These are phyloP conservation scores for Hybos culiciformis DNA, from an alignment of 2,888 invertebrate species.

Conservation along the genomic window DNA sequence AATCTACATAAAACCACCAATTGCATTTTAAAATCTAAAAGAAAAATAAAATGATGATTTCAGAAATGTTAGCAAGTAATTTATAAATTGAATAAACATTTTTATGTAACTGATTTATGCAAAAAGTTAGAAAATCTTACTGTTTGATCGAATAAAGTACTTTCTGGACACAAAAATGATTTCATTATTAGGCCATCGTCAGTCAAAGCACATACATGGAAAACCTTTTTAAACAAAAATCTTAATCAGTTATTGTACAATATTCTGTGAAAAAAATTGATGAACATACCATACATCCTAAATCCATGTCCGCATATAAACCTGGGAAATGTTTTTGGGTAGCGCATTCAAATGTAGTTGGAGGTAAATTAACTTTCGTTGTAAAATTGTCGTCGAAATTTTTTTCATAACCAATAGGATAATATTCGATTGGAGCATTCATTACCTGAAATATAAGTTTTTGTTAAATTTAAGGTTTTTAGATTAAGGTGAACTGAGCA, in stretches of 20 bases:
- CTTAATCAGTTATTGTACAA: not conserved
- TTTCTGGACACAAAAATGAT: constrained; percentile 82
- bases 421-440: constrained; percentile 82
- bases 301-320: constrained; percentile 71
- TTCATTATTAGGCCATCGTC: constrained; percentile 83
- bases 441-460: constrained; percentile 50
- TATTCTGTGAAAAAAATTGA: not conserved
- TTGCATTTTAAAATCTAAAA: constrained; percentile 82
- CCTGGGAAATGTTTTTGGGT: constrained; percentile 86
- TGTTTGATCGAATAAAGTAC: constrained; percentile 80
- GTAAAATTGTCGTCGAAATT: constrained; percentile 80
- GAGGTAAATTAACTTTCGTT: constrained; percentile 69
- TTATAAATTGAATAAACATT: no score
- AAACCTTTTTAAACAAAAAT: constrained; percentile 48
- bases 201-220: constrained; percentile 80
- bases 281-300: constrained; percentile 76
- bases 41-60: no score
- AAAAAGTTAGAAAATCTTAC: no score
- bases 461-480: not conserved
- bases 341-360: constrained; percentile 71
- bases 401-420: constrained; percentile 77
- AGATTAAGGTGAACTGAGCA: not conserved
- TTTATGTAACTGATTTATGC: no score
- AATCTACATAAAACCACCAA: constrained; percentile 91
- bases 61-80: no score